Base-by-base conservation (phyloP, 1,140 invertebrate genomes). In the Pectinophora gossypiella region DNA sequence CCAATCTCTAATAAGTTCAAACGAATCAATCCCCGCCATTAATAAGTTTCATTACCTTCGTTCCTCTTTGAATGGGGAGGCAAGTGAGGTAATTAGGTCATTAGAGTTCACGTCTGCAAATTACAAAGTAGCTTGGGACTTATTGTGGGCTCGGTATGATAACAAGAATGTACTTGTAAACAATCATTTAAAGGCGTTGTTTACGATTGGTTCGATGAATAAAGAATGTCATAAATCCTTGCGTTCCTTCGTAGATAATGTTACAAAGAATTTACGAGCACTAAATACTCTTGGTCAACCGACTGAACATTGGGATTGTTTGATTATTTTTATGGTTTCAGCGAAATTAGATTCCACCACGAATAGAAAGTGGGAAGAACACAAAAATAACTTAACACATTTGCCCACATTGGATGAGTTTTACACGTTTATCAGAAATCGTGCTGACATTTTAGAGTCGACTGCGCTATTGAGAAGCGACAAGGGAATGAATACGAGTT, bases 11-110 rank as follows among this genome's bases (percentile, higher is more conserved):
- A 44, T 44, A 4, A 9, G 19, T 13, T 5, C 4, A 3, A 44
- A 44, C 13, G 42, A 44, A n/a, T 18, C 42, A 3, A 13, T 44
- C 3, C 42, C 42, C n/a, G 19, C 16, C 13, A 46, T 57, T 12
- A 27, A 48, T 3, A 57, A 56, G 38, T 56, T 47, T 1, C 55
- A 56, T 35, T 56, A 56, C 27, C 46, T 56, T 21, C 49, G 51
- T 1, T 18, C 50, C 16, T 20, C 38, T 1, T 18, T 56, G 12
- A 13, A 15, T 4, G 52, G 42, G 0, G 16, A 18, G 3, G 55
- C 55, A 15, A n/a, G 4, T 10, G 0, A 18, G 20, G 7, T 47
- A 0, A 56, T 57, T 13, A 27, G 48, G 13, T 57, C 55, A 10
- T 7, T 57, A 4, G 27, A 56, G 19, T 40, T 40, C 13, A 27